Evolutionary conservation across 1,140 invertebrate species (phyloP).

Genomic region (Thrips palmi): DNA sequence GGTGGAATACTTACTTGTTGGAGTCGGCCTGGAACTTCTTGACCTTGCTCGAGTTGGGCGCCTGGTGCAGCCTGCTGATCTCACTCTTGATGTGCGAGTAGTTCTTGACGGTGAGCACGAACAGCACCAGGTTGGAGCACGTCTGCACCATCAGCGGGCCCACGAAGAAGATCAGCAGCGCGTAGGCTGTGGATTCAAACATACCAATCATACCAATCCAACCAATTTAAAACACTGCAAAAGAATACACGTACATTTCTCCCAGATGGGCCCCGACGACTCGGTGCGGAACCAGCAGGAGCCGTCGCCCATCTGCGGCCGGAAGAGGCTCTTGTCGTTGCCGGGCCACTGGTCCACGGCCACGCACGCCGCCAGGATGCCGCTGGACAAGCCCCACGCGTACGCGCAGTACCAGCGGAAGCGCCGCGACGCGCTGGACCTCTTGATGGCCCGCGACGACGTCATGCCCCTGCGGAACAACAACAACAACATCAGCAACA

Average conservation of each 20-base stretch:
- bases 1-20: constrained; percentile 33
- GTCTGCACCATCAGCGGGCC: constrained; percentile 38
- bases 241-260: constrained; percentile 1
- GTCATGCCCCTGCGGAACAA: no score
- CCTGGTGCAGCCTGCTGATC: constrained; percentile 36
- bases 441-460: no score
- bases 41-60: constrained; percentile 20
- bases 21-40: constrained; percentile 38
- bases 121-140: constrained; percentile 40
- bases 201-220: no score
- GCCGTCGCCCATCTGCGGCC: neutral
- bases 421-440: no score
- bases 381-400: constrained; percentile 44
- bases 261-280: neutral
- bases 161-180: constrained; percentile 32
- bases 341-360: neutral
- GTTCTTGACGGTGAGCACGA: constrained; percentile 40
- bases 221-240: no score
- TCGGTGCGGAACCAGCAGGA: constrained; percentile 21
- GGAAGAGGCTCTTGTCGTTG: neutral
- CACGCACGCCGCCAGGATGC: constrained; percentile 32
- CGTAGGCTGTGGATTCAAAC: no score
- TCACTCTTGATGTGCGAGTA: constrained; percentile 48
- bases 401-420: constrained; percentile 48
- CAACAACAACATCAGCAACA: no score